phyloP scores from a whole-genome alignment of 2,113 vertebrate species.

The human region GRCh38 chr12:107594501-107595000 shows the following conservation, averaged over 20 bases:
- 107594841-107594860: background rate
- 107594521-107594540: constrained; percentile 7
- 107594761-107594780: constrained; percentile 54
- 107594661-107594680: background rate
- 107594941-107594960: too few species aligned
- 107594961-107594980: background rate
- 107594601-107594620: constrained; percentile 4
- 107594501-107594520: constrained; percentile 48
- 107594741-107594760: background rate
- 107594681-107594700: background rate
- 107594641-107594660: background rate
- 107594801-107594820: background rate
- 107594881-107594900: background rate
- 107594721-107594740: background rate
- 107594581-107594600: background rate
- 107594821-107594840: background rate
- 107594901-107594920: background rate
- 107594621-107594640: background rate
- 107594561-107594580: constrained; percentile 17
- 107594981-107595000: fast-evolving
- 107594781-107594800: background rate
- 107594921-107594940: background rate
- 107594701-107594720: background rate
- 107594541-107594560: constrained; percentile 23
- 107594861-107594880: background rate